Conservation (phyloP, 2,888 invertebrate genomes). For the Hypselothyrea guttata region DNA sequence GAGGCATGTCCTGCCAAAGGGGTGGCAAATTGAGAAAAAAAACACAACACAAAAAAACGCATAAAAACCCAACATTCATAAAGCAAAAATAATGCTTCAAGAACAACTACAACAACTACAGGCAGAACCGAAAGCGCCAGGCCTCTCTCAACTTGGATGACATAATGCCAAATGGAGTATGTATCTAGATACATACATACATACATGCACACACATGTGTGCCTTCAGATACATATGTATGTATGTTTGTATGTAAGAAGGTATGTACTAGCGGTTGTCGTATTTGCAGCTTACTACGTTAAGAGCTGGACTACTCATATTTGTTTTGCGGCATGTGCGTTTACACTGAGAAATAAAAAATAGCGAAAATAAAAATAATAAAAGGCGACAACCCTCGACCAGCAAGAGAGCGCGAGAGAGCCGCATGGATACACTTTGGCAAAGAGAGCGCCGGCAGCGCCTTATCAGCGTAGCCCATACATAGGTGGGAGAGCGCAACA, state of each 20-base stretch:
- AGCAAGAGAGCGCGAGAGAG: slow-evolving; percentile 18
- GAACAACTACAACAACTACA: slow-evolving; percentile 16
- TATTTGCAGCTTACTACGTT: slow-evolving; percentile 33
- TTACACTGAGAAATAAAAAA: slow-evolving; percentile 4
- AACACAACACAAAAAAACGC: slow-evolving; percentile 31
- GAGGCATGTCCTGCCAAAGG: slow-evolving; percentile 64
- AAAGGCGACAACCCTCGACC: slow-evolving; percentile 56
- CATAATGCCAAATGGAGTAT: slow-evolving; percentile 62
- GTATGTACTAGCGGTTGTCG: slow-evolving; percentile 8
- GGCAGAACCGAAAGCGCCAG: slow-evolving; percentile 36
- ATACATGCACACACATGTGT: slow-evolving; percentile 17
- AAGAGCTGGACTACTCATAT: slow-evolving; percentile 35
- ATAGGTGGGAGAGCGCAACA: slow-evolving; percentile 2
- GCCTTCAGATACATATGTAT: slow-evolving; percentile 3
- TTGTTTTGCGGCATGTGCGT: slow-evolving; percentile 63
- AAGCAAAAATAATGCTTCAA: slow-evolving; percentile 26
- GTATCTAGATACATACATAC: slow-evolving; percentile 5
- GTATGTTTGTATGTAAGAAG: slow-evolving; percentile 7
- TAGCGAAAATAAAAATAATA: slow-evolving; percentile 8
- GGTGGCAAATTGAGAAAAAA: slow-evolving; percentile 48
- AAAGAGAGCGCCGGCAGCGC: slow-evolving; percentile 18
- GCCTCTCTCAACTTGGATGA: slow-evolving; percentile 65
- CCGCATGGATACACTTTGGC: slow-evolving; percentile 50
- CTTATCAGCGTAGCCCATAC: slow-evolving; percentile 34
- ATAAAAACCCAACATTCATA: slow-evolving; percentile 16